Evolutionary conservation across 2,113 vertebrate species (phyloP).

Genomic region (pig (Sus scrofa)): DNA sequence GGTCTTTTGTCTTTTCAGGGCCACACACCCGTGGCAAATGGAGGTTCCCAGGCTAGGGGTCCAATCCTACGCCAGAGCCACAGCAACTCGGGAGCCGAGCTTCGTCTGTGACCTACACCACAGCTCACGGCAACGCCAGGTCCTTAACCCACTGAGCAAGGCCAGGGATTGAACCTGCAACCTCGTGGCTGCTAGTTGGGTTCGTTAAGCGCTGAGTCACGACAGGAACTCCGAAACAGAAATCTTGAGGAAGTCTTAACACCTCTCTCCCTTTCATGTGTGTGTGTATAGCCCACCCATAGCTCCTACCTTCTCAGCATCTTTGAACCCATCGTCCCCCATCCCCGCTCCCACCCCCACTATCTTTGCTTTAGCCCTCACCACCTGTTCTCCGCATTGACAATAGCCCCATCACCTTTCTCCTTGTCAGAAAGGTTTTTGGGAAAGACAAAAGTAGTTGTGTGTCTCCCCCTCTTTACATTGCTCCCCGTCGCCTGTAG

Average conservation of each 20-base stretch:
- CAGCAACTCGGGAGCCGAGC: too few relatives aligned
- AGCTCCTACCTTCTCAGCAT: not conserved
- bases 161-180: too few relatives aligned
- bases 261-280: not conserved
- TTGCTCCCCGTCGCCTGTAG: not conserved
- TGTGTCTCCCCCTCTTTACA: not conserved
- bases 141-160: too few relatives aligned
- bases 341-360: not conserved
- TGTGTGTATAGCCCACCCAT: too few relatives aligned
- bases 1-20: too few relatives aligned
- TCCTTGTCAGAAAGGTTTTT: not conserved
- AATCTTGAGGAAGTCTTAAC: not conserved
- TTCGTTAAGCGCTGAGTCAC: too few relatives aligned
- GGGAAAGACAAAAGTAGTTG: not conserved
- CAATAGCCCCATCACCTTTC: not conserved
- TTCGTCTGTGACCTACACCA: too few relatives aligned
- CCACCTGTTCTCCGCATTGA: not conserved
- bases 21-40: too few relatives aligned
- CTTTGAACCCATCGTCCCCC: not conserved
- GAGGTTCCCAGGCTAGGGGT: too few relatives aligned
- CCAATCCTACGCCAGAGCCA: too few relatives aligned
- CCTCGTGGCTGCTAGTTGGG: too few relatives aligned
- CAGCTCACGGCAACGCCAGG: too few relatives aligned
- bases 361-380: not conserved
- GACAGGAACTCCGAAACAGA: not conserved